Percentiles rank a stretch among this genome's conserved stretches.
Conservation (phyloP, 2,888 invertebrate species). For the Lasius fuliginosus region DNA sequence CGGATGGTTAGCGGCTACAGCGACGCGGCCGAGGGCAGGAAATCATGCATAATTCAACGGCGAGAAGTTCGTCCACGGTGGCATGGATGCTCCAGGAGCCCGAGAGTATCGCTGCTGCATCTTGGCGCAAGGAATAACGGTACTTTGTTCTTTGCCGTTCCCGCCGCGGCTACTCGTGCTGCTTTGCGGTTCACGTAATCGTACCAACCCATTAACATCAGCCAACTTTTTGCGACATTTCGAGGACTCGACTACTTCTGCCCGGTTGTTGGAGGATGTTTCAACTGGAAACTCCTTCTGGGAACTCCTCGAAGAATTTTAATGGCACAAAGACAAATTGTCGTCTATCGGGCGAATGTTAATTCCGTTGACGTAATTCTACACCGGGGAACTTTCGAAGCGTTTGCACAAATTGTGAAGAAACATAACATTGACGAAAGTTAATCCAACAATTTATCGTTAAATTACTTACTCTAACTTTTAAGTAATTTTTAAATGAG, state of each 20-base stretch:
- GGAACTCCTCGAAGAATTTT: conserved; percentile 47
- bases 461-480: conserved; percentile 12
- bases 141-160: conserved; percentile 44
- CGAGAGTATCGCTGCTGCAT: conserved; percentile 66
- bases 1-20: conserved; percentile 61
- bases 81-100: conserved; percentile 56
- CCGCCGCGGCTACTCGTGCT: conserved; percentile 34
- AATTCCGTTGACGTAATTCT: conserved; percentile 52
- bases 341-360: conserved; percentile 54
- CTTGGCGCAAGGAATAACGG: conserved; percentile 52
- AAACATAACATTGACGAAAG: conserved; percentile 28
- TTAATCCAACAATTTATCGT: conserved; percentile 18
- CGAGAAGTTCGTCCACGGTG: conserved; percentile 69
- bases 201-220: conserved; percentile 73
- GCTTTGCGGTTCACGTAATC: conserved; percentile 66
- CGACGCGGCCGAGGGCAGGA: conserved; percentile 57
- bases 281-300: conserved; percentile 36
- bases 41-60: conserved; percentile 78
- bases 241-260: conserved; percentile 43
- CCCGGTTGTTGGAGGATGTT: conserved; percentile 45
- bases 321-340: conserved; percentile 56
- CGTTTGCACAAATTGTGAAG: conserved; percentile 33
- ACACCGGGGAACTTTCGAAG: conserved; percentile 26
- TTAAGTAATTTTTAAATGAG: neutral
- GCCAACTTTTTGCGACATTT: conserved; percentile 69